Conservation (phyloP, 1,140 invertebrate genomes). For the Plutomurus gul region DNA sequence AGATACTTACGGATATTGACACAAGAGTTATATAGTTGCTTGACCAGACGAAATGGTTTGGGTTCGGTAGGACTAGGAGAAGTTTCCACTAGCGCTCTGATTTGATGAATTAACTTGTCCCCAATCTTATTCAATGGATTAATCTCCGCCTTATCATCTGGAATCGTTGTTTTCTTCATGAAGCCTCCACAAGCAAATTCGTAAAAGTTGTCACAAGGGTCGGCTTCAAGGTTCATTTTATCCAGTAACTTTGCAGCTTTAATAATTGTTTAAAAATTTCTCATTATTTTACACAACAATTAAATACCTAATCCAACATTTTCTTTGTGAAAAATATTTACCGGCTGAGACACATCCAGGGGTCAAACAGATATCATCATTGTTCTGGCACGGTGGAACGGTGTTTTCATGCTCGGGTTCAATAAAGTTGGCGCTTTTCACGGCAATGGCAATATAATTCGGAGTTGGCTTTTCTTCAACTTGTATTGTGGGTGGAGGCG, state of each 20-base stretch:
- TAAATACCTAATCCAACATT: background rate
- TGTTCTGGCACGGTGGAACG: no score
- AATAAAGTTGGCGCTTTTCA: no score
- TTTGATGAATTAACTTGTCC: slow-evolving; percentile 77
- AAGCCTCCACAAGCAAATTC: slow-evolving; percentile 79
- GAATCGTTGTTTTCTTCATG: slow-evolving; percentile 71
- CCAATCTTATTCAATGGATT: slow-evolving; percentile 79
- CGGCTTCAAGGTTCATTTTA: slow-evolving; percentile 72
- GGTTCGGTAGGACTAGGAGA: slow-evolving; percentile 68
- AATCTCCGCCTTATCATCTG: slow-evolving; percentile 77
- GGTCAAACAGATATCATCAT: slow-evolving; percentile 55
- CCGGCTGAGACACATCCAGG: slow-evolving; percentile 57
- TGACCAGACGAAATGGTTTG: slow-evolving; percentile 74
- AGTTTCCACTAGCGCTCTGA: slow-evolving; percentile 73
- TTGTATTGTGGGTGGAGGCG: no score
- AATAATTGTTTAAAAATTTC: no score
- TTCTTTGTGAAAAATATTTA: slow-evolving; percentile 39
- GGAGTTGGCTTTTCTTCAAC: no score
- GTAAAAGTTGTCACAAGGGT: slow-evolving; percentile 92
- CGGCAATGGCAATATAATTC: no score
- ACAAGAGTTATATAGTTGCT: slow-evolving; percentile 77
- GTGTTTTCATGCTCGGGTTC: no score
- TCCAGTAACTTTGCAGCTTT: slow-evolving; percentile 70
- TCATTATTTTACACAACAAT: background rate
- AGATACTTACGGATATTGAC: slow-evolving; percentile 78